A percentile compares a stretch with the other conserved stretches of the same genome.
These are phyloP conservation scores for Paratilapia polleni DNA, from an alignment of 2,113 vertebrate genomes.

Conservation along the genomic window DNA sequence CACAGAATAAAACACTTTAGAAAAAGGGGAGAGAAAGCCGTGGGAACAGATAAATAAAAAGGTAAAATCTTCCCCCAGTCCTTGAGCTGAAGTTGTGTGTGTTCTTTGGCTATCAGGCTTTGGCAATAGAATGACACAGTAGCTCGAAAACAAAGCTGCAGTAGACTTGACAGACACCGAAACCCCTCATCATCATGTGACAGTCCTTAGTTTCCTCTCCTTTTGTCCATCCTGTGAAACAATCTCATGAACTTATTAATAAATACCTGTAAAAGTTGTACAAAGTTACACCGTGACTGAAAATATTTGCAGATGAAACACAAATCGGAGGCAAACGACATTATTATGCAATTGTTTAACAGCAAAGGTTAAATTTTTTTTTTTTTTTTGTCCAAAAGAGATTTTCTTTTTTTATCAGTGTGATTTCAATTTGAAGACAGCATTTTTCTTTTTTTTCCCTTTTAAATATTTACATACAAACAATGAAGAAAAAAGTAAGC, in stretches of 20 bases:
- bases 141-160: slow-evolving; percentile 84
- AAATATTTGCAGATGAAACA: slow-evolving; percentile 72
- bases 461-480: slow-evolving; percentile 82
- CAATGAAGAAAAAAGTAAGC: slow-evolving; percentile 75
- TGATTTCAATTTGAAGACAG: slow-evolving; percentile 70
- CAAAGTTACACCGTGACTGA: slow-evolving; percentile 76
- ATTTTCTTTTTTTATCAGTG: slow-evolving; percentile 41
- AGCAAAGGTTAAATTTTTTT: slow-evolving; percentile 59
- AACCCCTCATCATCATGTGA: slow-evolving; percentile 31
- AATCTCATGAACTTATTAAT: slow-evolving; percentile 69
- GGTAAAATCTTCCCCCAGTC: slow-evolving; percentile 71
- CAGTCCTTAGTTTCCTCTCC: slow-evolving; percentile 36
- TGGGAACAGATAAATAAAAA: slow-evolving; percentile 51
- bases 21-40: slow-evolving; percentile 36
- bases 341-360: slow-evolving; percentile 68
- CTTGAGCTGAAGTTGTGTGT: slow-evolving; percentile 83
- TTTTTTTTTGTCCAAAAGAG: slow-evolving; percentile 61
- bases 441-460: slow-evolving; percentile 37
- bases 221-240: slow-evolving; percentile 45
- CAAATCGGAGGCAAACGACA: slow-evolving; percentile 68
- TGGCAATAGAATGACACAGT: slow-evolving; percentile 86
- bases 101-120: slow-evolving; percentile 99
- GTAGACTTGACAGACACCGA: slow-evolving; percentile 57
- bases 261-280: slow-evolving; percentile 82
- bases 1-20: slow-evolving; percentile 56